These are phyloP conservation scores for Chlamydotis undulata DNA, from an alignment of 2,113 vertebrate genomes.

Conservation along the genomic window DNA sequence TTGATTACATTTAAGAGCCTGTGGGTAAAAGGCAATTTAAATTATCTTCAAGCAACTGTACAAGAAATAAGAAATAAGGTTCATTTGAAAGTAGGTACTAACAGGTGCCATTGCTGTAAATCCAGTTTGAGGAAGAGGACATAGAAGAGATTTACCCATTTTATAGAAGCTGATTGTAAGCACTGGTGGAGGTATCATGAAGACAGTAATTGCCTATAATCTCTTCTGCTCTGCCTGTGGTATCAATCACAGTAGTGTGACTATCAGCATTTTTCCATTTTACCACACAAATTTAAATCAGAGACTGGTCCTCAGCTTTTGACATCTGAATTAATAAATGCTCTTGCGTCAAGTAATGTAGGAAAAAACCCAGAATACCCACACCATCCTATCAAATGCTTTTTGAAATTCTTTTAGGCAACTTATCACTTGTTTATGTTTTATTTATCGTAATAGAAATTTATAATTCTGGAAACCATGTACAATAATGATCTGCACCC, in stretches of 20 bases:
- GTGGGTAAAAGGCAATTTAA: neutral
- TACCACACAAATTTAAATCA: neutral
- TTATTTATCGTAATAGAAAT: neutral
- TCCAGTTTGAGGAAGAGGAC: neutral
- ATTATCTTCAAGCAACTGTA: neutral
- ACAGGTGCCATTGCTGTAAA: neutral
- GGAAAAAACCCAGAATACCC: neutral
- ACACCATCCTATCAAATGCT: neutral
- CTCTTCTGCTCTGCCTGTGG: neutral
- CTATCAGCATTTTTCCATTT: neutral
- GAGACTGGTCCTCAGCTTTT: neutral
- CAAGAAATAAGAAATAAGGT: neutral
- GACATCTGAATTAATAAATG: neutral
- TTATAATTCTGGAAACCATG: neutral
- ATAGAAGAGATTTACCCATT: neutral
- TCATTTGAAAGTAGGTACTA: neutral
- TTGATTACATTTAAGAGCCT: slow-evolving; percentile 27
- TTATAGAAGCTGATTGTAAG: neutral
- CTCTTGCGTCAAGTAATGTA: neutral
- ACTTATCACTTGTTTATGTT: neutral
- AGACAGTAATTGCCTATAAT: neutral
- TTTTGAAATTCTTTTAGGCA: neutral
- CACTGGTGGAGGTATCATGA: neutral
- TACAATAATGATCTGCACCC: neutral
- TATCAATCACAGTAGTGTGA: neutral